Percentiles rank a stretch among this genome's conserved stretches.
These are phyloP conservation scores for Prolemur simus DNA, from an alignment of 2,113 vertebrate species.

Conservation along the genomic window DNA sequence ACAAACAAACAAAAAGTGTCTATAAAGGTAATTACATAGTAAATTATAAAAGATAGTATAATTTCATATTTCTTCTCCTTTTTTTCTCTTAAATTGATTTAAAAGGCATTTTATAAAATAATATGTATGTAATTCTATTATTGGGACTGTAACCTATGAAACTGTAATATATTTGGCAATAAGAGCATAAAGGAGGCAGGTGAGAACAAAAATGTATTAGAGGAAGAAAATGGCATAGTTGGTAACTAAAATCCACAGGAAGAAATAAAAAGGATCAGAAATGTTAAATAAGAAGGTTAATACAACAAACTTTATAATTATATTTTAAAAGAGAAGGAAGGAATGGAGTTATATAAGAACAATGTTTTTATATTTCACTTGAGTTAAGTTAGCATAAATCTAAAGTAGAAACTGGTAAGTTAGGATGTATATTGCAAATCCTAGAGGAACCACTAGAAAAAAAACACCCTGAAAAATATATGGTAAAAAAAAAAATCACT, in stretches of 20 bases:
- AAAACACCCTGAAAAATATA: background rate
- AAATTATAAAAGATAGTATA: background rate
- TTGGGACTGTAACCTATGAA: background rate
- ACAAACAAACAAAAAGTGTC: background rate
- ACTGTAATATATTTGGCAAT: background rate
- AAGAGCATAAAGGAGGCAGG: background rate
- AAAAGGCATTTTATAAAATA: background rate
- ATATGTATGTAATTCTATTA: background rate
- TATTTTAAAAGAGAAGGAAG: background rate
- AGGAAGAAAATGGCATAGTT: background rate
- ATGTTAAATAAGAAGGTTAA: background rate
- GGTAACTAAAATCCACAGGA: background rate
- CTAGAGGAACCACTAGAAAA: background rate
- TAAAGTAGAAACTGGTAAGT: background rate
- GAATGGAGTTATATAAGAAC: background rate
- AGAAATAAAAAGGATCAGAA: background rate
- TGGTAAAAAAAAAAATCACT: background rate
- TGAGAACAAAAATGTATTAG: background rate
- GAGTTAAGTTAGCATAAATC: background rate
- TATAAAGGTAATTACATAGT: background rate
- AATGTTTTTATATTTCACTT: background rate
- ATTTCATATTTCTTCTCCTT: background rate
- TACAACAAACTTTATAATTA: background rate
- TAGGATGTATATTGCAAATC: background rate
- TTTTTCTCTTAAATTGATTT: background rate